Evolutionary conservation across 2,797 vertebrate genomes (phyloP).

Genomic region (Molossus alvarezi): DNA sequence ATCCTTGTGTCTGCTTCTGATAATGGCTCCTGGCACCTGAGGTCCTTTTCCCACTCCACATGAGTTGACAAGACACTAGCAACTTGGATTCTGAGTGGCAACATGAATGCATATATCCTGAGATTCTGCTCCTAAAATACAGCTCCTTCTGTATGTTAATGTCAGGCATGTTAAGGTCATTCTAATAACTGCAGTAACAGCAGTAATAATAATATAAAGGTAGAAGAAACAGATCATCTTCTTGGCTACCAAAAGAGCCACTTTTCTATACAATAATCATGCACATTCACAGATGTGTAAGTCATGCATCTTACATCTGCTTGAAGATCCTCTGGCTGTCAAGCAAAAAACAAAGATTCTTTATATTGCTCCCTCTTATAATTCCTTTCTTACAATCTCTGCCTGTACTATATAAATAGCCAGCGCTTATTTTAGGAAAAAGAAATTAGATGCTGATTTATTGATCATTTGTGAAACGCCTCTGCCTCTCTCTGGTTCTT

Average conservation of each 20-base stretch:
- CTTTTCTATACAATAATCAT: constrained; percentile 42
- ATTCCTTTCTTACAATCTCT: constrained; percentile 62
- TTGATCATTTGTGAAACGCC: constrained; percentile 62
- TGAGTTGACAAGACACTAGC: constrained; percentile 85
- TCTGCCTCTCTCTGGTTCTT: constrained; percentile 24
- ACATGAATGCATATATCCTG: background rate
- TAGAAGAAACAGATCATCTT: constrained; percentile 30
- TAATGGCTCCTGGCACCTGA: constrained; percentile 83
- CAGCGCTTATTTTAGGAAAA: constrained; percentile 62
- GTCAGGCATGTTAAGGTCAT: background rate
- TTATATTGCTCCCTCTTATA: constrained; percentile 57
- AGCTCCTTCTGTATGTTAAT: constrained; percentile 53
- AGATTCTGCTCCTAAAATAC: constrained; percentile 79
- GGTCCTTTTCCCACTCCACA: constrained; percentile 75
- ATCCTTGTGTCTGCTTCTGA: constrained; percentile 71
- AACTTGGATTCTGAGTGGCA: constrained; percentile 67
- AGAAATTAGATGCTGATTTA: constrained; percentile 70
- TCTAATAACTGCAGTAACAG: background rate
- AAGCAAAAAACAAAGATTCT: constrained; percentile 73
- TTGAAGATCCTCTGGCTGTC: constrained; percentile 40
- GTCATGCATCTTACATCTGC: constrained; percentile 32
- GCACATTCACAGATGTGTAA: constrained; percentile 33
- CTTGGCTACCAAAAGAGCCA: constrained; percentile 9
- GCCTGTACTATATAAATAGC: constrained; percentile 68
- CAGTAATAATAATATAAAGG: background rate